Evolutionary conservation across 2,888 invertebrate species (phyloP), one percentile per base, ranked within the genome.

Genomic region (Ornithoptera alexandrae): DNA sequence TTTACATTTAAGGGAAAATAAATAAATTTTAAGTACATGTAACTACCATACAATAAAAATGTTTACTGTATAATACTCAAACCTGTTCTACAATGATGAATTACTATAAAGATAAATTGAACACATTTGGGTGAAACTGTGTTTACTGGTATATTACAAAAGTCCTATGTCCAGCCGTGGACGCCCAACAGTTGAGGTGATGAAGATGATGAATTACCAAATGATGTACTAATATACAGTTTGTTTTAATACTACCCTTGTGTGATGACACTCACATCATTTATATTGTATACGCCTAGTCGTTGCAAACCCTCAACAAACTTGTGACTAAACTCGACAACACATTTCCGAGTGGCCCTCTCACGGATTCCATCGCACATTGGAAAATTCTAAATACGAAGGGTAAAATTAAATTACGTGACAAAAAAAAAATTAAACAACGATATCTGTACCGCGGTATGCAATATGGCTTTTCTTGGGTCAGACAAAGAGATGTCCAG

Each of bases 301-400:
- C 93, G 89, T 78, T 92, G 91, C 75, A 88, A 74, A 65, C 84
- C 85, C 71, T 85, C 85, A 75, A 89, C 82, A 78, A 93, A 90
- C 85, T 96, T 96, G 77, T 95, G 94, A 72, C 94, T 92, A 82
- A 94, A 95, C 86, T 96, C 96, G 65, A 95, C 94, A 61, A 50
- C 59, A 83, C 96, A 96, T 85, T 96, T 97, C 84, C 97, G 96
- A 65, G 96, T 95, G 59, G 96, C 95, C 87, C 97, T 97, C 61
- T 95, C 96, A 87, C 96, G 97, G 71, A 96, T 96, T 79, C 97
- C 94, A 88, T 97, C 97, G 89, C 96, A 96, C 79, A 97, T 96
- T 74, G 96, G 73, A 64, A 78, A 74, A 73, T 74, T 83, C 88
- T 85, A 83, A 71, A 71, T 69, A 64, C 36, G 64, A 18, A 18